phyloP scores from a whole-genome alignment of 2,113 vertebrate genomes.

The Protobothrops flavoviridis region DNA sequence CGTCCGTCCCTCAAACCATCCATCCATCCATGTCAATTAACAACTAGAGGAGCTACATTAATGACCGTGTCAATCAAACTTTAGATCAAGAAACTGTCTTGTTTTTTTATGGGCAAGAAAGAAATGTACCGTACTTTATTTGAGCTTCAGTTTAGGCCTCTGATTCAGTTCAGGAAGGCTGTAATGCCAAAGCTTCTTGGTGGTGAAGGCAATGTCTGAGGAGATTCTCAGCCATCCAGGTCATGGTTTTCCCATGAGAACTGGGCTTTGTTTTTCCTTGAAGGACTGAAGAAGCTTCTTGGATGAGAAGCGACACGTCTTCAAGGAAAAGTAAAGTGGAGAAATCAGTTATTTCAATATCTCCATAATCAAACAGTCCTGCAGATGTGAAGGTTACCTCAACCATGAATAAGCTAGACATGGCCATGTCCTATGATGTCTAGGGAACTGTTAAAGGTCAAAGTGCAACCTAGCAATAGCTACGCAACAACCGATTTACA shows the following conservation, averaged over 20 bases:
- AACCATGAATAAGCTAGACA: too few relatives aligned
- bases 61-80: neutral
- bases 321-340: neutral
- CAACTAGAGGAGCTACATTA: neutral
- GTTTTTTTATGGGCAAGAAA: neutral
- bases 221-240: too few relatives aligned
- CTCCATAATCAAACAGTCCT: neutral
- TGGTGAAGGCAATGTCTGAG: neutral
- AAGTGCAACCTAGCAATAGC: neutral
- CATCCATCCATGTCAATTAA: neutral
- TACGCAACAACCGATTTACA: neutral
- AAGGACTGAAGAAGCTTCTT: too few relatives aligned
- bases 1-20: rapidly evolving
- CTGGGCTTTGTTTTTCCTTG: too few relatives aligned
- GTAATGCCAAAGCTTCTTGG: neutral
- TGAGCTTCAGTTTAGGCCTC: neutral
- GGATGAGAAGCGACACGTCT: too few relatives aligned
- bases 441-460: neutral
- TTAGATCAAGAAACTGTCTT: neutral
- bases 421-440: neutral
- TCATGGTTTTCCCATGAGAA: too few relatives aligned
- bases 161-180: neutral
- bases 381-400: neutral
- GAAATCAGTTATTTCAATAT: neutral
- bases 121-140: neutral